A percentile compares a stretch with the other conserved stretches of the same genome.
Conservation (phyloP, 2,797 vertebrate species). For the Moxostoma hubbsi region DNA sequence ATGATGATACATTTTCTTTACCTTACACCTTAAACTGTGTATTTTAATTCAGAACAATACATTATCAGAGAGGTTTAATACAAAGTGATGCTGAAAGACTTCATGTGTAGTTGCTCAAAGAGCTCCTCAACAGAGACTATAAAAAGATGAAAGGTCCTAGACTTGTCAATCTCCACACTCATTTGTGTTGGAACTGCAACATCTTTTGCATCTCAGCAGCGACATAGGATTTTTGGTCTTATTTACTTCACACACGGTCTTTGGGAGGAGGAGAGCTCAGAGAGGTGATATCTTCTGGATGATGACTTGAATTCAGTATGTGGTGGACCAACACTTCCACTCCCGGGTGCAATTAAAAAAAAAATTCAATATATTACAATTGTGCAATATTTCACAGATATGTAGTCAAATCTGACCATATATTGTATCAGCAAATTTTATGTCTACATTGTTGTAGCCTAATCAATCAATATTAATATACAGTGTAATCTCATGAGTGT, state of each 20-base stretch:
- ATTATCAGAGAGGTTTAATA: slow-evolving; percentile 5
- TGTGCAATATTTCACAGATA: slow-evolving; percentile 21
- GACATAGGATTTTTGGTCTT: slow-evolving; percentile 57
- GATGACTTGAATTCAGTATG: slow-evolving; percentile 44
- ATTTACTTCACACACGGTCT: slow-evolving; percentile 52
- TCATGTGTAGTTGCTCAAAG: slow-evolving; percentile 45
- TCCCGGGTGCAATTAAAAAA: too few relatives aligned
- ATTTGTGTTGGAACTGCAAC: slow-evolving; percentile 56
- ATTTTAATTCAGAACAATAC: slow-evolving; percentile 23
- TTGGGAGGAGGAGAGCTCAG: slow-evolving; percentile 42
- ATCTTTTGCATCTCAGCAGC: slow-evolving; percentile 48
- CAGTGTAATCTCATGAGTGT: too few relatives aligned
- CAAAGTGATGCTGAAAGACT: slow-evolving; percentile 1
- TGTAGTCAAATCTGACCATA: neutral
- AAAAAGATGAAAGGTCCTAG: slow-evolving; percentile 54
- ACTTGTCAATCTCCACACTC: slow-evolving; percentile 59
- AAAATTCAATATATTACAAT: too few relatives aligned
- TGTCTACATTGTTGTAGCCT: too few relatives aligned
- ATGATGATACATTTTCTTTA: slow-evolving; percentile 40
- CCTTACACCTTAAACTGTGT: slow-evolving; percentile 29
- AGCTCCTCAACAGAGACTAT: slow-evolving; percentile 56
- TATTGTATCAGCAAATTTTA: too few relatives aligned
- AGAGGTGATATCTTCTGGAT: slow-evolving; percentile 46
- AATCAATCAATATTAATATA: too few relatives aligned
- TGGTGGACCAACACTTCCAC: slow-evolving; percentile 14